Conservation (phyloP, 2,797 vertebrate species). For the Syndactyla subalaris region DNA sequence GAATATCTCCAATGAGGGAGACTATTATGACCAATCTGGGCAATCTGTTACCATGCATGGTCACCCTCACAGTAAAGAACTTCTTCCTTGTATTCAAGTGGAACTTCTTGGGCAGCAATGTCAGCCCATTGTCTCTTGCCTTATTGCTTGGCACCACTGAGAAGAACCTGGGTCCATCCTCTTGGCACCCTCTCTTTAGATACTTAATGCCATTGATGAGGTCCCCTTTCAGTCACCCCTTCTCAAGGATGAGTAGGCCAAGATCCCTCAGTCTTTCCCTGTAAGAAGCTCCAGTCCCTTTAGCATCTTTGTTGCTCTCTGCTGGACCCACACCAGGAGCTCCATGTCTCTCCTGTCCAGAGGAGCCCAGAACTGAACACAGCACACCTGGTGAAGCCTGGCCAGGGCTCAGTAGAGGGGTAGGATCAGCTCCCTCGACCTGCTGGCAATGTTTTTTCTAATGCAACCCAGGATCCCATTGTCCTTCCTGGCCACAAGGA, state of each 20-base stretch:
- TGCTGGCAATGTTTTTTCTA: not conserved
- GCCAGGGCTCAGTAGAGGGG: accelerated
- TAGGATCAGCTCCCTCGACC: accelerated
- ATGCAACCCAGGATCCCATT: not conserved
- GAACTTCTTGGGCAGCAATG: not conserved
- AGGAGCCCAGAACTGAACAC: not conserved
- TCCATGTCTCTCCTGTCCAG: not conserved
- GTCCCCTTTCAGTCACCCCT: not conserved
- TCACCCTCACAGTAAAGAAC: not conserved
- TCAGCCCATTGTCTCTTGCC: not conserved
- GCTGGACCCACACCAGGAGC: not conserved
- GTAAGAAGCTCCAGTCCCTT: not conserved
- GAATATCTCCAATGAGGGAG: not conserved
- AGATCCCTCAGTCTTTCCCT: not conserved
- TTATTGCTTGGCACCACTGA: not conserved
- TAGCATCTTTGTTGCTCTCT: not conserved
- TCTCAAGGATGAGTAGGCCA: not conserved
- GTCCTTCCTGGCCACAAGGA: not conserved
- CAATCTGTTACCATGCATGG: accelerated
- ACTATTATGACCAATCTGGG: not conserved
- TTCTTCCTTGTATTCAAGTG: not conserved
- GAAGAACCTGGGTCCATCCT: not conserved
- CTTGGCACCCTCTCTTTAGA: not conserved
- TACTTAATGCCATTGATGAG: not conserved
- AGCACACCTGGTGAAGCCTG: not conserved